A percentile compares a stretch with the other conserved stretches of the same genome.
phyloP scores from a whole-genome alignment of 2,113 vertebrate genomes.

The Grus americana region DNA sequence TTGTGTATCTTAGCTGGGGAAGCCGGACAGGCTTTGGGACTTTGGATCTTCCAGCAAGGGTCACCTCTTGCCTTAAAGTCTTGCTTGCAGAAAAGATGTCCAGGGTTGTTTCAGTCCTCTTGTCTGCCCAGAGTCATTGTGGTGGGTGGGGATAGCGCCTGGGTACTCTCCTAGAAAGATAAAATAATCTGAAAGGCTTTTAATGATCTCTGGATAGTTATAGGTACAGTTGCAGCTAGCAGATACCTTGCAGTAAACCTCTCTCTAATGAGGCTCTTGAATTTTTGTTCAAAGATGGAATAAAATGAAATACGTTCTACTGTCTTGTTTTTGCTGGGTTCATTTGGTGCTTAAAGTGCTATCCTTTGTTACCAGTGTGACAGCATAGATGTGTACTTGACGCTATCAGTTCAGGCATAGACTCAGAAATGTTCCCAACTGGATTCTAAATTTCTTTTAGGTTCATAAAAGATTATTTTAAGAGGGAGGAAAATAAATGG shows the following conservation, averaged over 20 bases:
- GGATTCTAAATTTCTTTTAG: neutral
- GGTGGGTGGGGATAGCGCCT: neutral
- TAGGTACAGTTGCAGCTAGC: neutral
- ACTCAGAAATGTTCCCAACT: neutral
- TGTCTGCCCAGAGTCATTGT: neutral
- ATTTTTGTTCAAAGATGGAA: neutral
- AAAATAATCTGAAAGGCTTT: neutral
- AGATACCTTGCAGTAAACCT: neutral
- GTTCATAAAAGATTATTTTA: neutral
- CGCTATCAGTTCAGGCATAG: rapidly evolving
- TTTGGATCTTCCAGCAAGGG: neutral
- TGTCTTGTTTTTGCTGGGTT: neutral
- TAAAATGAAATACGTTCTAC: neutral
- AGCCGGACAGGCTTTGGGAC: neutral
- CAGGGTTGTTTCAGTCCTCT: neutral
- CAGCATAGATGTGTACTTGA: neutral
- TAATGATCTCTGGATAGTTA: neutral
- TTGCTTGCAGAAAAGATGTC: neutral
- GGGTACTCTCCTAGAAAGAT: neutral
- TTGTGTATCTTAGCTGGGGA: neutral
- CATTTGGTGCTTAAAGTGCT: neutral
- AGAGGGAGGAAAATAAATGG: neutral
- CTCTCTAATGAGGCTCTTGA: neutral
- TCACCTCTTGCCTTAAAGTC: neutral
- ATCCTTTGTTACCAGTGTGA: neutral